A percentile compares a stretch with the other conserved stretches of the same genome.
Evolutionary conservation across 2,113 vertebrate species (phyloP).

Genomic region (Bubo scandiacus): DNA sequence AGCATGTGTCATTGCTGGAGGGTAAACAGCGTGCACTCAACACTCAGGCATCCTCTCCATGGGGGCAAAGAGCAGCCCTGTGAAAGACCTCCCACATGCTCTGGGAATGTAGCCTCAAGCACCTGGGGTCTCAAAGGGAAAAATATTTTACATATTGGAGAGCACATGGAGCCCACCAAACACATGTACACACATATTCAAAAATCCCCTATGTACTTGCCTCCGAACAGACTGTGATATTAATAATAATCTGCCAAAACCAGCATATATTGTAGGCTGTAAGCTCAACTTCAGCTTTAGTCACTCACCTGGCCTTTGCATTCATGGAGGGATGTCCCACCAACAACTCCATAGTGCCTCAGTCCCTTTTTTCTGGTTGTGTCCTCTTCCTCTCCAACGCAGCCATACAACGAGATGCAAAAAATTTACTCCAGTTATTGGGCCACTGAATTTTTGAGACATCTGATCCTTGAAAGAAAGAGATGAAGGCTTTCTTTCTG

Average conservation of each 20-base stretch:
- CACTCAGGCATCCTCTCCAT: not conserved
- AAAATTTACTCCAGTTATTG: not conserved
- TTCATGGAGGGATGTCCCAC: not conserved
- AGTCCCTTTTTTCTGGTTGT: not conserved
- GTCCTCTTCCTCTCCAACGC: not conserved
- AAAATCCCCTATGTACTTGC: not conserved
- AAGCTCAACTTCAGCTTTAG: not conserved
- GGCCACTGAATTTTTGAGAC: not conserved
- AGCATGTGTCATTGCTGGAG: not conserved
- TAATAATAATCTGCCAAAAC: not conserved
- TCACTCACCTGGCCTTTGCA: not conserved
- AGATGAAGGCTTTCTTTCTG: not conserved
- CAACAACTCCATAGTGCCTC: not conserved
- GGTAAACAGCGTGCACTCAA: not conserved
- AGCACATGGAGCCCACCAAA: not conserved
- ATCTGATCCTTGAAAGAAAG: not conserved
- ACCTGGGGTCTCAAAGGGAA: not conserved
- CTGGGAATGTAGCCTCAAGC: not conserved
- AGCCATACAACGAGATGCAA: not conserved
- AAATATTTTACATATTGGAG: not conserved
- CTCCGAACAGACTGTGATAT: not conserved
- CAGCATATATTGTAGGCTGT: not conserved
- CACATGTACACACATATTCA: not conserved
- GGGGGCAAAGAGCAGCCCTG: not conserved
- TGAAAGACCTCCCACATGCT: not conserved